Base-by-base conservation (phyloP, 2,888 invertebrate species). In the Melipona bicolor region DNA sequence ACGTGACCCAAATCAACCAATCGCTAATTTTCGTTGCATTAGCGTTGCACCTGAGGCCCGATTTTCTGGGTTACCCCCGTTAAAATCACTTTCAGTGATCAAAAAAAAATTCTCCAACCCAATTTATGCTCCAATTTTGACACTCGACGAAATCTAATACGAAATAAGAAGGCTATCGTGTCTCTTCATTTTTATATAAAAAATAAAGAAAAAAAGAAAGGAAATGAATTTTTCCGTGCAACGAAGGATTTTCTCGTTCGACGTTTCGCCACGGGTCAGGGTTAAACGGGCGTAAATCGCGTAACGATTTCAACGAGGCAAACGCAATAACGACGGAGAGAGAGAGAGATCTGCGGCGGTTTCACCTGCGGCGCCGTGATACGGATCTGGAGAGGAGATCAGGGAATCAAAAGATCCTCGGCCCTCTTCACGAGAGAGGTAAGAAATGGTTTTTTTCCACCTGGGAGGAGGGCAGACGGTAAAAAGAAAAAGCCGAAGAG, bases 381-480 rank as follows among this genome's bases (percentile, higher is more conserved):
- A 64, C 50, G 50, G 5, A 62, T 56, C 21, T 27, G 27, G 1
- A 21, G 6, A n/a, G 62, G 6, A 19, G 32, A 17, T 9, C 56
- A 19, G 56, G 15, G 43, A 43, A 27, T 61, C 72, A 72, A 72
- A 72, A 15, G 61, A 61, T 21, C 49, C 19, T 43, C 9, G 43
- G 70, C 70, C 50, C 59, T 21, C 49, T 61, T 13, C 65, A n/a
- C 71, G 3, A 24, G 49, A 24, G 49, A 73, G 50, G 21, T 59
- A 74, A 83, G 52, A 24, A 69, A 77, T 43, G 77, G 24, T 69
- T 82, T 70, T 80, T 67, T 79, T 56, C 36, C 19, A 11, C 4
- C 2, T 0, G 9, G 21, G 2, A 4, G 11, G 32, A 3, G n/a
- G 17, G 9, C 32, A 21, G 52, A 50, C 19, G 24, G 68, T 6